These are phyloP conservation scores for Rhinogobius similis DNA, from an alignment of 2,113 vertebrate genomes.

Conservation along the genomic window DNA sequence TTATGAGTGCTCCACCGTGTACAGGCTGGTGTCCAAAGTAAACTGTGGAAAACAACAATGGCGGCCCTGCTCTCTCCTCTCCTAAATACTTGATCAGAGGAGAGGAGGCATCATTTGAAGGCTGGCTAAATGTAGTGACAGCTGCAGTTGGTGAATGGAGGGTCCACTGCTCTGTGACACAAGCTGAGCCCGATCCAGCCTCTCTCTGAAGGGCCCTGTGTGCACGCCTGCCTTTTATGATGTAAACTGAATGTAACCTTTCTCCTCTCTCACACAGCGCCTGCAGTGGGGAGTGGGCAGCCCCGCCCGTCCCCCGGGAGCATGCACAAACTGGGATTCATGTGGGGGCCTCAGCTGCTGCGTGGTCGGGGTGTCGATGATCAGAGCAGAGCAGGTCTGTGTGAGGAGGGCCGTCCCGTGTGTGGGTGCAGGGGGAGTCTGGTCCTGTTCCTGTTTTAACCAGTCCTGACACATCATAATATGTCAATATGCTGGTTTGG, in stretches of 20 bases:
- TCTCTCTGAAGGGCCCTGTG: constrained; percentile 54
- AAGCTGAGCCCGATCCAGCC: constrained; percentile 36
- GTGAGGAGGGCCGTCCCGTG: constrained; percentile 47
- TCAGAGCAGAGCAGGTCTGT: constrained; percentile 40
- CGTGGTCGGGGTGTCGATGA: constrained; percentile 65
- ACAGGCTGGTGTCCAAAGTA: constrained; percentile 3
- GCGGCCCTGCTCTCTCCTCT: constrained; percentile 8
- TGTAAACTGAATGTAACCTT: constrained; percentile 77
- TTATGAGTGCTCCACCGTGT: neutral
- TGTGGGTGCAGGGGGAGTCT: constrained; percentile 55
- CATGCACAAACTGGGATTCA: constrained; percentile 68
- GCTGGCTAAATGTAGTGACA: constrained; percentile 28
- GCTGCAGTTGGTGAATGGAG: constrained; percentile 45
- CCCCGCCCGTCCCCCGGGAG: constrained; percentile 36
- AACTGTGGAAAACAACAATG: constrained; percentile 10
- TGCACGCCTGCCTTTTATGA: constrained; percentile 62
- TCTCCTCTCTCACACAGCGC: constrained; percentile 67
- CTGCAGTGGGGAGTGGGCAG: constrained; percentile 62
- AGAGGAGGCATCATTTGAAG: constrained; percentile 36
- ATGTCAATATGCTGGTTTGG: constrained; percentile 23
- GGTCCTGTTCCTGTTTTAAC: constrained; percentile 65
- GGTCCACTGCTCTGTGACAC: constrained; percentile 38
- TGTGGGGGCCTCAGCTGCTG: constrained; percentile 61
- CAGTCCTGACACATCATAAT: constrained; percentile 38
- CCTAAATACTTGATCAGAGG: constrained; percentile 50